These are phyloP conservation scores for Maconellicoccus hirsutus DNA, from an alignment of 1,140 invertebrate species.

Conservation along the genomic window DNA sequence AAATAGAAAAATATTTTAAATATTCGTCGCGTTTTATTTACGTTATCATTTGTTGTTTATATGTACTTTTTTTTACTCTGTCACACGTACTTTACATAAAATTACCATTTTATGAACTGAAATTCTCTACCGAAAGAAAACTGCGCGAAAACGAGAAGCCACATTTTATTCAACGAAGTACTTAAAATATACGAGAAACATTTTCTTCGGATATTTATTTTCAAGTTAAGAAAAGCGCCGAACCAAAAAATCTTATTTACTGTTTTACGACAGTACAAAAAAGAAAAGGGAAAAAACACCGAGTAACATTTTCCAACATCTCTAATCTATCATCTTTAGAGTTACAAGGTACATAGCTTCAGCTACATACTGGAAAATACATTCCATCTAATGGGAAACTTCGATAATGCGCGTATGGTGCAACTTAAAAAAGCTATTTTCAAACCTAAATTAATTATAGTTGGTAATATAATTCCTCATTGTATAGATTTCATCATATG, in stretches of 20 bases:
- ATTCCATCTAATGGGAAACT: too few relatives aligned
- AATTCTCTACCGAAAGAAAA: neutral
- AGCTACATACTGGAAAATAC: too few relatives aligned
- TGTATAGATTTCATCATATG: too few relatives aligned
- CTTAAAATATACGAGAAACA: neutral
- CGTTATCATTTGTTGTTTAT: constrained; percentile 5
- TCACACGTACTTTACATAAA: neutral
- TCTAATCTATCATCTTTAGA: neutral
- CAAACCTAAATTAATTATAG: too few relatives aligned
- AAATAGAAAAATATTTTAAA: constrained; percentile 1
- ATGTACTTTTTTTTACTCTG: neutral
- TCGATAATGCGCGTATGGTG: too few relatives aligned
- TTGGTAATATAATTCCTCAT: too few relatives aligned
- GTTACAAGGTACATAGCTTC: too few relatives aligned
- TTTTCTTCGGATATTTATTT: constrained; percentile 3
- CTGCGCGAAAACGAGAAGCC: neutral
- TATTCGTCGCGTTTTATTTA: constrained; percentile 9
- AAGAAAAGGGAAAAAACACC: neutral
- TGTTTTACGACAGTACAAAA: neutral
- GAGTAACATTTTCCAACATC: neutral
- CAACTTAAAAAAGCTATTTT: too few relatives aligned
- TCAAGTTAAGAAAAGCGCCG: neutral
- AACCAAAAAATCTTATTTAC: neutral
- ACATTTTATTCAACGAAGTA: neutral
- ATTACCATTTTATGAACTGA: neutral